Conservation (phyloP, 2,113 vertebrate genomes). For the Gopherus evgoodei region DNA sequence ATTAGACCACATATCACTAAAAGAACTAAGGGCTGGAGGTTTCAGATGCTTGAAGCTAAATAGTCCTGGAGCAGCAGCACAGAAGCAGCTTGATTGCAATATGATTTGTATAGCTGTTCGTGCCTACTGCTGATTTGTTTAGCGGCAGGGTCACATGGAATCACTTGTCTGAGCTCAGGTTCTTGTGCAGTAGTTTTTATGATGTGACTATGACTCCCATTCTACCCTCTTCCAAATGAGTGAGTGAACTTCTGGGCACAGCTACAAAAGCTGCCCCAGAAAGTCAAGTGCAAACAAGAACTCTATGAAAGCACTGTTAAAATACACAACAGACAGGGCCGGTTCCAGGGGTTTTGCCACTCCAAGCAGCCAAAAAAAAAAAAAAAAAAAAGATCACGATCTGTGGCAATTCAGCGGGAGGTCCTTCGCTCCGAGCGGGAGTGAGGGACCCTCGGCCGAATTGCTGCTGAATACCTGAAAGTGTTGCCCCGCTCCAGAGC, state of each 20-base stretch:
- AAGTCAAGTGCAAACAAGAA: not conserved
- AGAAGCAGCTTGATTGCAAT: not conserved
- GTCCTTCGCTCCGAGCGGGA: no score
- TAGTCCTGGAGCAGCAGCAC: not conserved
- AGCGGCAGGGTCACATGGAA: not conserved
- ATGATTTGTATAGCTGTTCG: not conserved
- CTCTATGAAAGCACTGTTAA: not conserved
- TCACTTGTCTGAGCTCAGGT: not conserved
- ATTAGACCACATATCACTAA: not conserved
- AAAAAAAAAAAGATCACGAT: no score
- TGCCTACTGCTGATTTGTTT: not conserved
- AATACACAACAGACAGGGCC: not conserved
- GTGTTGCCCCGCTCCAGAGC: no score
- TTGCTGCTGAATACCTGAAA: no score
- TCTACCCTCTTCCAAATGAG: not conserved
- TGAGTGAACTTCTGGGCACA: not conserved
- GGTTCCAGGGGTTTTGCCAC: no score
- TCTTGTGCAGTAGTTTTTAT: not conserved
- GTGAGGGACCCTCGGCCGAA: no score
- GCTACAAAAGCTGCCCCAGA: not conserved
- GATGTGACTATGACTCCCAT: not conserved
- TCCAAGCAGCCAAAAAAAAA: no score
- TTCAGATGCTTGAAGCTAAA: not conserved
- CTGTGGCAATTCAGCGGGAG: no score
- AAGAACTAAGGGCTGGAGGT: not conserved